Percentiles rank a stretch among this genome's conserved stretches.
These are phyloP conservation scores for Silurus lanzhouensis DNA, from an alignment of 2,797 vertebrate species.

Conservation along the genomic window DNA sequence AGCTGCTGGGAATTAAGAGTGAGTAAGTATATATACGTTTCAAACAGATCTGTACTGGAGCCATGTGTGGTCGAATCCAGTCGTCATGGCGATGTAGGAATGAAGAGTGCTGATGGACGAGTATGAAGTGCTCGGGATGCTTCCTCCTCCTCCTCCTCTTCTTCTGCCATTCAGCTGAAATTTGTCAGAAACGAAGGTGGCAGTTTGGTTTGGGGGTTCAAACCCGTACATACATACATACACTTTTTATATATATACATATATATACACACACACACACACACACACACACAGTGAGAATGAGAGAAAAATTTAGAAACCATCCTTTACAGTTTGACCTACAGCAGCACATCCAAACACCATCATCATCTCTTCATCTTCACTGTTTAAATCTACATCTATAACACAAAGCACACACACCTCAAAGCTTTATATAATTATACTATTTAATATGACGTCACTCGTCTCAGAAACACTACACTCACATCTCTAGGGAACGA, in stretches of 20 bases:
- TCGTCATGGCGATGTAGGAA: conserved; percentile 75
- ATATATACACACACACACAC: conserved; percentile 59
- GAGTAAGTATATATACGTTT: conserved; percentile 51
- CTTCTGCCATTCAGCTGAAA: conserved; percentile 98
- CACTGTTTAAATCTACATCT: background rate
- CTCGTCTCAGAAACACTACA: too few relatives aligned
- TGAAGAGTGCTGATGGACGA: conserved; percentile 65
- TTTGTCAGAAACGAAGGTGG: conserved; percentile 99
- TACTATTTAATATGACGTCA: too few relatives aligned
- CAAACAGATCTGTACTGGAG: conserved; percentile 72
- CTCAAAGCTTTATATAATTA: background rate
- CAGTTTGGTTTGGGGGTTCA: conserved; percentile 90
- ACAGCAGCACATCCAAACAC: background rate
- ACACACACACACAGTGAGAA: too few relatives aligned
- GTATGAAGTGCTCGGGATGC: conserved; percentile 68
- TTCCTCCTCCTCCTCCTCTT: conserved; percentile 81
- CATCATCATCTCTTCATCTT: background rate
- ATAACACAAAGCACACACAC: background rate
- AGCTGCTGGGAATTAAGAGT: conserved; percentile 71
- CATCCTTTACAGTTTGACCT: background rate
- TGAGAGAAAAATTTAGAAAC: background rate
- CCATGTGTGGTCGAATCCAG: conserved; percentile 61
- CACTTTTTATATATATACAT: conserved; percentile 58
- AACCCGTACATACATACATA: conserved; percentile 76
- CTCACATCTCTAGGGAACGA: too few relatives aligned